Base-by-base conservation (phyloP, 2,888 invertebrate genomes). In the Spodoptera littoralis region DNA sequence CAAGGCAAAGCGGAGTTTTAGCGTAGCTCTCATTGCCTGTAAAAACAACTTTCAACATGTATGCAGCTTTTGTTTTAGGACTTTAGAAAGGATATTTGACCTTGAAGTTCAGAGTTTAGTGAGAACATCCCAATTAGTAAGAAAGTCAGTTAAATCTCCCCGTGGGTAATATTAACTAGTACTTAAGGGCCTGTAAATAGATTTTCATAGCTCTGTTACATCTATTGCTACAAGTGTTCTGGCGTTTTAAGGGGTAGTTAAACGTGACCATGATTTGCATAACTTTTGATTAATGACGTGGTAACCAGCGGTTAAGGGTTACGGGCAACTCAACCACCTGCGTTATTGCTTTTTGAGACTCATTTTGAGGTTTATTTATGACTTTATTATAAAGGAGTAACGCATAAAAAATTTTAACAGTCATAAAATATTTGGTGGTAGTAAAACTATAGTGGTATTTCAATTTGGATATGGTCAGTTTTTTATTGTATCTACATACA, bases 211-310 rank as follows among this genome's bases (percentile, higher is more conserved):
- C 60, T 41, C 36, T 36, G 36, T 36, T 36, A 36, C 8, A 6
- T 36, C 36, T 36, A 52, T 24, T 13, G 60, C 56, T 77, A 76
- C 77, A 60, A 54, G 64, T 77, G 63, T 76, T 70, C 59, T 60
- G 64, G 64, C 56, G 64, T 65, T 77, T 72, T 64, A 67, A 60
- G 41, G 67, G 60, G 61, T 45, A 57, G 61, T 60, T 60, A 45
- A 67, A 67, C 61, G 51, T 48, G 73, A 62, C 73, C 77, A 72
- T 73, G 73, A 76, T 74, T 74, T 72, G 77, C 74, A 76, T 68
- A 67, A 66, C 52, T 63, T 53, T 53, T 70, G 70, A 73, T 68
- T 72, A 72, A 74, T 76, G 60, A 60, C 54, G 65, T 66, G 57
- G 60, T 49, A 56, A 52, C 50, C 59, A 48, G 47, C 24, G 43